Evolutionary conservation across 2,797 vertebrate species (phyloP).

Genomic region (Leptoclinus maculatus): DNA sequence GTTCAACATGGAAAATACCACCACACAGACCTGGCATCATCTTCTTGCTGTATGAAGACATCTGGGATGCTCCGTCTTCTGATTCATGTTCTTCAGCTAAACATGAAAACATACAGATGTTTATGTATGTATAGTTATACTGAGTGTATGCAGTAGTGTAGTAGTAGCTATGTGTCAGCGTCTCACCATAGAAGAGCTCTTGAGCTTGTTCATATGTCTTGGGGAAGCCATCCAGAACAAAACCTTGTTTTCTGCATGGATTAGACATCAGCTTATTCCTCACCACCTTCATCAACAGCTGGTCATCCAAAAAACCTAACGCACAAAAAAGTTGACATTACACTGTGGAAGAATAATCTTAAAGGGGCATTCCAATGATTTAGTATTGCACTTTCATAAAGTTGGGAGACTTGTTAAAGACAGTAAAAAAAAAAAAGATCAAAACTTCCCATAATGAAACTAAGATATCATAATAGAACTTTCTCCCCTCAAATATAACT

Average conservation of each 20-base stretch:
- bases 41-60: conserved; percentile 68
- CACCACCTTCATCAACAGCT: conserved; percentile 84
- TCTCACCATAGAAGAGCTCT: conserved; percentile 89
- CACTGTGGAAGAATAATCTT: neutral
- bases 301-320: conserved; percentile 86
- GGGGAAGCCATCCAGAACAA: conserved; percentile 92
- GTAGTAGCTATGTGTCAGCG: neutral
- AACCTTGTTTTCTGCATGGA: conserved; percentile 94
- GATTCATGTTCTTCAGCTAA: conserved; percentile 83
- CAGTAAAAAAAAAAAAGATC: neutral
- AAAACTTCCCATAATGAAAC: too few species aligned
- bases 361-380: neutral
- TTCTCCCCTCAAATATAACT: too few species aligned
- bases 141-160: neutral
- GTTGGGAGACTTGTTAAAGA: neutral
- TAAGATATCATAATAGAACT: too few species aligned
- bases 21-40: conserved; percentile 86
- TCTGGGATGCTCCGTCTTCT: conserved; percentile 74
- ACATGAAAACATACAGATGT: neutral
- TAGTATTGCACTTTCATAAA: neutral
- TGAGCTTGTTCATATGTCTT: conserved; percentile 89
- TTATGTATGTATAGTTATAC: too few species aligned
- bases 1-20: neutral
- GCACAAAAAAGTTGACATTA: neutral
- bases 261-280: conserved; percentile 89